phyloP scores from a whole-genome alignment of 2,888 invertebrate species.

The Nipponacmea schrenckii region DNA sequence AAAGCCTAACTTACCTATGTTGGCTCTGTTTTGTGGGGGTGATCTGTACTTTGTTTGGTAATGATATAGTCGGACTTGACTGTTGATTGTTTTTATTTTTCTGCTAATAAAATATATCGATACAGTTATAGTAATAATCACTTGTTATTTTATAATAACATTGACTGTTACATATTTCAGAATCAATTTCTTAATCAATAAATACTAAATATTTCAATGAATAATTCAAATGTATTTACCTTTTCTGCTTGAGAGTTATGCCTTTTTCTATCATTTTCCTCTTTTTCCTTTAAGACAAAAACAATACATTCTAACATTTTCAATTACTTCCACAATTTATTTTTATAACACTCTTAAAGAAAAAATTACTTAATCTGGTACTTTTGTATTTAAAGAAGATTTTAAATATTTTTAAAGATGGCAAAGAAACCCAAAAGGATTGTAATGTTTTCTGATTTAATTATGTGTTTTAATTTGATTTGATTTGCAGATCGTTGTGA shows the following conservation, averaged over 20 bases:
- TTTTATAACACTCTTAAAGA: no score
- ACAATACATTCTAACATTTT: not conserved
- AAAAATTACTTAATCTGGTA: no score
- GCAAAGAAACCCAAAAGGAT: no score
- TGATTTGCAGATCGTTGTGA: no score
- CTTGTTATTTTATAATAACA: not conserved
- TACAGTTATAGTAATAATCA: not conserved
- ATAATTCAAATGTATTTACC: conserved; percentile 33
- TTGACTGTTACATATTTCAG: not conserved
- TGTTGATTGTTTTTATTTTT: conserved; percentile 50
- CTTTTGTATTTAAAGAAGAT: no score
- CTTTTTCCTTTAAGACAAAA: conserved; percentile 50
- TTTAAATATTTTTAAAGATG: no score
- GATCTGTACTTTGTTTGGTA: conserved; percentile 51
- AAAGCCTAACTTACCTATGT: conserved; percentile 32
- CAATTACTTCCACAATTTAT: no score
- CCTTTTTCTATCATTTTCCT: conserved; percentile 55
- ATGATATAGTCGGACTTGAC: conserved; percentile 41
- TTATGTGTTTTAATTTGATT: no score
- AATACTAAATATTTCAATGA: not conserved
- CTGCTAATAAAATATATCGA: conserved; percentile 33
- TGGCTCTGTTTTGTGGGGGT: conserved; percentile 57
- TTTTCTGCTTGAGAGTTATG: conserved; percentile 58
- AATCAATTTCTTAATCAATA: no score
- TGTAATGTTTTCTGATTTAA: no score